Conservation (phyloP, 2,797 vertebrate genomes). For the Somateria mollissima region DNA sequence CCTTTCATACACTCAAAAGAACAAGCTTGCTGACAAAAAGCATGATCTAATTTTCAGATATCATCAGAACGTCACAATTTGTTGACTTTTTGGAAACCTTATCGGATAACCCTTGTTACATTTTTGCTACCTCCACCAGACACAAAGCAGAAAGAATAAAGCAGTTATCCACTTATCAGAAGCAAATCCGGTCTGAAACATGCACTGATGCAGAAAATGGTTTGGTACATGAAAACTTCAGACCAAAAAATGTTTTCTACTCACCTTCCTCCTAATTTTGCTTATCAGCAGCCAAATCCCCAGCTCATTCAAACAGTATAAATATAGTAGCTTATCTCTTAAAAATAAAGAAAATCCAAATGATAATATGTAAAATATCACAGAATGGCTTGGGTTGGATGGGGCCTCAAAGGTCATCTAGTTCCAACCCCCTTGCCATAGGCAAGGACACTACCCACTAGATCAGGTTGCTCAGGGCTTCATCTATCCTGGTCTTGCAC, state of each 20-base stretch:
- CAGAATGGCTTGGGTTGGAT: too few relatives aligned
- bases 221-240: not conserved
- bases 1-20: not conserved
- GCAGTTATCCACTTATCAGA: not conserved
- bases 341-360: not conserved
- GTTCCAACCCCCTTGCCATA: too few relatives aligned
- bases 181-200: fast-evolving
- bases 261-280: not conserved
- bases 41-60: not conserved
- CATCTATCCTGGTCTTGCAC: too few relatives aligned
- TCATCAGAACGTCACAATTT: not conserved
- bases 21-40: not conserved
- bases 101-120: not conserved
- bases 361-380: not conserved
- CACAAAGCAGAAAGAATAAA: not conserved
- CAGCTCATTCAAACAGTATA: not conserved
- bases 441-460: too few relatives aligned
- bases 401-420: too few relatives aligned
- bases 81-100: not conserved
- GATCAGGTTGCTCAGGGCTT: too few relatives aligned
- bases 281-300: not conserved
- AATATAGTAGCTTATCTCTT: not conserved
- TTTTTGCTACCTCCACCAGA: not conserved
- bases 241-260: not conserved
- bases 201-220: not conserved